Conservation (phyloP, 1,140 invertebrate species). For the Wasmannia auropunctata region DNA sequence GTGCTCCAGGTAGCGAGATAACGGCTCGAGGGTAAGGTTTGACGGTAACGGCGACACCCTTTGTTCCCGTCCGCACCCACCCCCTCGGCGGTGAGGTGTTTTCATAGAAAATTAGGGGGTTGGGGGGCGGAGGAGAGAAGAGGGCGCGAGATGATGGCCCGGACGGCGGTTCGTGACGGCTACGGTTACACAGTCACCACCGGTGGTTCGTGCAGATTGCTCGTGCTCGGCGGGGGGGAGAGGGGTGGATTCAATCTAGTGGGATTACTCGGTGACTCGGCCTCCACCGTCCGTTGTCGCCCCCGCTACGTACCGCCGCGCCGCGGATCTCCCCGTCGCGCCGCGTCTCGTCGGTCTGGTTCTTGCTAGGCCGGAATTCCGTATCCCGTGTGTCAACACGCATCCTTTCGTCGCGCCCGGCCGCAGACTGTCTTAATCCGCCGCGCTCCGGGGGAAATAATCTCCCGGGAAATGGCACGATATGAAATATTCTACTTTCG, state of each 20-base stretch:
- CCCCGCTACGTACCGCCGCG: neutral
- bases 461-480: conserved; percentile 3
- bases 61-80: conserved; percentile 11
- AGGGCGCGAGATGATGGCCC: conserved; percentile 22
- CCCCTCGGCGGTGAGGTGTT: conserved; percentile 35
- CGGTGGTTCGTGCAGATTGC: neutral
- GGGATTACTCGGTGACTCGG: conserved; percentile 69
- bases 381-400: conserved; percentile 63
- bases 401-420: conserved; percentile 32
- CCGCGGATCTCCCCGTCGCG: conserved; percentile 6
- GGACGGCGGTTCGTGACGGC: neutral
- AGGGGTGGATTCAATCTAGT: conserved; percentile 77
- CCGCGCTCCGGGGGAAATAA: conserved; percentile 15
- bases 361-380: conserved; percentile 46
- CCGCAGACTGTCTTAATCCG: conserved; percentile 58
- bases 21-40: neutral
- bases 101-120: conserved; percentile 35
- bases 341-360: neutral
- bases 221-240: too few relatives aligned
- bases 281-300: conserved; percentile 22
- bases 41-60: conserved; percentile 38
- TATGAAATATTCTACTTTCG: conserved; percentile 38
- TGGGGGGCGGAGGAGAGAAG: neutral
- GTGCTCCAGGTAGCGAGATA: neutral
- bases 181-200: conserved; percentile 48